Percentiles rank a stretch among this genome's conserved stretches.
Conservation (phyloP, 2,797 vertebrate species). For the Vireo griseus region DNA sequence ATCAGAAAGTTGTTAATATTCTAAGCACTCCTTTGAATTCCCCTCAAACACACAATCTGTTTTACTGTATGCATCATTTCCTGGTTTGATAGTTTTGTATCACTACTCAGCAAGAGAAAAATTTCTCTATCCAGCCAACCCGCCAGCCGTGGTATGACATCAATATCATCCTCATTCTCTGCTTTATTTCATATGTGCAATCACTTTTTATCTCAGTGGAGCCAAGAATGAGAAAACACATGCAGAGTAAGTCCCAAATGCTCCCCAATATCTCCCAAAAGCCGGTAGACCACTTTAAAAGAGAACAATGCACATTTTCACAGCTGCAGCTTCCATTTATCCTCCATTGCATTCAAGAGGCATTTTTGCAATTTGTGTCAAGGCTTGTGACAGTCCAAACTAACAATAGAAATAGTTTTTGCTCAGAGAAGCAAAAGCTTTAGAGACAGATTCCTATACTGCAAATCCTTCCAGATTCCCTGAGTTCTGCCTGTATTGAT, state of each 20-base stretch:
- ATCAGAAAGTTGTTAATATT: neutral
- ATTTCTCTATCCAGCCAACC: neutral
- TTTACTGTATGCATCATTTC: neutral
- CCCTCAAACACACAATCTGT: neutral
- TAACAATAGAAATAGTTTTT: neutral
- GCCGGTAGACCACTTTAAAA: neutral
- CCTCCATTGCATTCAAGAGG: neutral
- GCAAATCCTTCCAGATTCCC: neutral
- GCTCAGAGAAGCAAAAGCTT: neutral
- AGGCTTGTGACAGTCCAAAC: neutral
- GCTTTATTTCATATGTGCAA: neutral
- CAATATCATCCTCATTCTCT: neutral
- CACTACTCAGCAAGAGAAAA: neutral
- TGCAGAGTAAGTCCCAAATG: neutral
- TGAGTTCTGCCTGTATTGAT: neutral
- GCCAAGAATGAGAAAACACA: neutral
- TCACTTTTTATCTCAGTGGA: neutral
- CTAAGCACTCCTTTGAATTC: neutral
- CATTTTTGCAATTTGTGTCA: neutral
- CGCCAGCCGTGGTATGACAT: neutral
- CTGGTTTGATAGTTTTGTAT: neutral
- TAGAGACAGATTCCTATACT: neutral
- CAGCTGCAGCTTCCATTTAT: constrained; percentile 13
- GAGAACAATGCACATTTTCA: neutral
- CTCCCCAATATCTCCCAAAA: neutral